These are phyloP conservation scores for Patagioenas fasciata DNA, from an alignment of 2,113 vertebrate genomes.

Conservation along the genomic window DNA sequence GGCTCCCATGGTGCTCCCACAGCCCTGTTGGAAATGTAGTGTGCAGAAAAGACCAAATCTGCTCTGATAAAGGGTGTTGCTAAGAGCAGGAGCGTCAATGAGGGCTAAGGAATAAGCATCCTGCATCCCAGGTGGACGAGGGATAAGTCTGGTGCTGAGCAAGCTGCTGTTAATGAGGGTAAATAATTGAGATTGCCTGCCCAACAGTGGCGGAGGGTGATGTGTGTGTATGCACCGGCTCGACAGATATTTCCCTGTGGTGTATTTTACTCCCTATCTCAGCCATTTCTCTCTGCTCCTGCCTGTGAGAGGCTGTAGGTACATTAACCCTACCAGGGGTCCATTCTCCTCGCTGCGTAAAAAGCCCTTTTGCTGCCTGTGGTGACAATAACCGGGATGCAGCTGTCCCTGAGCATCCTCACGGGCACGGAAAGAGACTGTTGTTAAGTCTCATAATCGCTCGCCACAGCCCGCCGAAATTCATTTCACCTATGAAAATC, in stretches of 20 bases:
- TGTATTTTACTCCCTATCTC: accelerated
- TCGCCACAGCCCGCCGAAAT: not conserved
- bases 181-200: not conserved
- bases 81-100: not conserved
- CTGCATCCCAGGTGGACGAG: not conserved
- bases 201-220: accelerated
- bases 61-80: not conserved
- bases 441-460: not conserved
- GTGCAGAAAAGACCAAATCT: not conserved
- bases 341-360: not conserved
- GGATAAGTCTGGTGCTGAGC: not conserved
- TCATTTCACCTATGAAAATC: not conserved
- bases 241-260: not conserved
- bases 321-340: not conserved
- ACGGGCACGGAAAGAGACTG: accelerated
- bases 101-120: not conserved
- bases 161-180: not conserved
- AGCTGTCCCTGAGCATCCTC: not conserved
- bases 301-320: not conserved
- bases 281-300: accelerated
- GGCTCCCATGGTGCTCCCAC: no score
- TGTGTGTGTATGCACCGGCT: accelerated
- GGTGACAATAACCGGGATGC: not conserved
- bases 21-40: not conserved
- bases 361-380: not conserved